Percentiles rank a stretch among this genome's conserved stretches.
Conservation (phyloP, 1,140 invertebrate genomes). For the Ostrea edulis region DNA sequence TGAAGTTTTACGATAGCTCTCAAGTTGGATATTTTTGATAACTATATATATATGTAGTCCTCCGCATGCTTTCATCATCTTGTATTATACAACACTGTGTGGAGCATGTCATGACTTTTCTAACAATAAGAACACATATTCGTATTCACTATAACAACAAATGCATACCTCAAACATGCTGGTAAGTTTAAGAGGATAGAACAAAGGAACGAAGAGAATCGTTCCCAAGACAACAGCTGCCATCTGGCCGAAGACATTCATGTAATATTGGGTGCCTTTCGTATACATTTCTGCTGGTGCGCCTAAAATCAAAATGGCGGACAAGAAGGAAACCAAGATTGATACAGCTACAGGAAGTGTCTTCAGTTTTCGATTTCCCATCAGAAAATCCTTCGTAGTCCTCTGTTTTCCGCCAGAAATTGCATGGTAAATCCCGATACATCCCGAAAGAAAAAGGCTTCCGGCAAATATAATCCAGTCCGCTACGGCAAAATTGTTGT, state of each 20-base stretch:
- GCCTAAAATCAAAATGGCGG: constrained; percentile 73
- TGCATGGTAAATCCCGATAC: constrained; percentile 88
- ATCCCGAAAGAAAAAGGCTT: constrained; percentile 76
- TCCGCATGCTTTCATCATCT: too few species aligned
- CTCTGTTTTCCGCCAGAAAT: constrained; percentile 90
- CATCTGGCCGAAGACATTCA: constrained; percentile 70
- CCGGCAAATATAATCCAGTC: constrained; percentile 54
- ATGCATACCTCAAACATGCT: constrained; percentile 89
- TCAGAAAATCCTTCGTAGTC: constrained; percentile 88
- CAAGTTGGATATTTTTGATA: too few species aligned
- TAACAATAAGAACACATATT: background rate
- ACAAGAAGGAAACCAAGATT: constrained; percentile 88
- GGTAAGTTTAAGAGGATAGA: constrained; percentile 90
- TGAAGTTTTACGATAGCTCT: too few species aligned
- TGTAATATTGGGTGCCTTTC: constrained; percentile 63
- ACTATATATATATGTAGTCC: too few species aligned
- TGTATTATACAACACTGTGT: too few species aligned
- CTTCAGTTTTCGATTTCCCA: constrained; percentile 87
- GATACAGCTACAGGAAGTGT: constrained; percentile 78
- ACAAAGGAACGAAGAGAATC: constrained; percentile 91
- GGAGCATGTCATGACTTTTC: background rate
- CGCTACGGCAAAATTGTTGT: background rate
- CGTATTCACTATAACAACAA: too few species aligned
- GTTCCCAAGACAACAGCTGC: constrained; percentile 89
- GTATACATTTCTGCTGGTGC: constrained; percentile 67